Conservation (phyloP, 64 coral and sea anemone genomes). For the Pachyseris speciosa region DNA sequence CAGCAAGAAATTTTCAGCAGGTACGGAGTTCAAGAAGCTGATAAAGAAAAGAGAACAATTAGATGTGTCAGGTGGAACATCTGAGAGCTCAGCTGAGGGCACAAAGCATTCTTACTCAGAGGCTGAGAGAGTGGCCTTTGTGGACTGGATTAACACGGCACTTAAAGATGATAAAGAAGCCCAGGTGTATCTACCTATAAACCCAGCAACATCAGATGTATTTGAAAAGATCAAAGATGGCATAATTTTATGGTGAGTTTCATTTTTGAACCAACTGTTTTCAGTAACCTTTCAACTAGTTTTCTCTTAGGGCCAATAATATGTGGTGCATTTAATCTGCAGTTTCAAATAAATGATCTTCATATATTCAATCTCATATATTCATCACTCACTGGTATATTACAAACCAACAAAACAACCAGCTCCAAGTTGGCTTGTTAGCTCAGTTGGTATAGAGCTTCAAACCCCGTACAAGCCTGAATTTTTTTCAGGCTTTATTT, state of each 20-base stretch:
- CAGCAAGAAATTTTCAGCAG: constrained; percentile 60
- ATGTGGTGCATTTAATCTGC: too few relatives aligned
- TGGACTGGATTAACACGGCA: constrained; percentile 97
- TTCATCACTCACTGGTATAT: too few relatives aligned
- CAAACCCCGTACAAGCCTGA: too few relatives aligned
- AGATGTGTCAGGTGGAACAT: constrained; percentile 71
- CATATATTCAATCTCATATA: too few relatives aligned
- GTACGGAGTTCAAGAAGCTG: constrained; percentile 70
- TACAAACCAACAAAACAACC: too few relatives aligned
- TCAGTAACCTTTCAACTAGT: too few relatives aligned
- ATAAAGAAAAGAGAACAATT: constrained; percentile 72
- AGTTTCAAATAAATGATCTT: too few relatives aligned
- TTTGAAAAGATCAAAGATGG: constrained; percentile 93
- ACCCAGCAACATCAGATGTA: constrained; percentile 64
- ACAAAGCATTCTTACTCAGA: constrained; percentile 88
- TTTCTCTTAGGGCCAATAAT: too few relatives aligned
- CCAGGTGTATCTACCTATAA: constrained; percentile 73
- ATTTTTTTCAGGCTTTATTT: too few relatives aligned
- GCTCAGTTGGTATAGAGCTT: too few relatives aligned
- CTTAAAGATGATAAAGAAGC: constrained; percentile 80
- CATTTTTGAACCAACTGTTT: too few relatives aligned
- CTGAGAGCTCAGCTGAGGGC: constrained; percentile 83
- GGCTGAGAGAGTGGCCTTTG: constrained; percentile 86
- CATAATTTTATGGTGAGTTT: constrained; percentile 81
- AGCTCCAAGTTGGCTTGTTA: too few relatives aligned